phyloP scores from a whole-genome alignment of 2,113 vertebrate species.

The Gnathonemus longibarbis region DNA sequence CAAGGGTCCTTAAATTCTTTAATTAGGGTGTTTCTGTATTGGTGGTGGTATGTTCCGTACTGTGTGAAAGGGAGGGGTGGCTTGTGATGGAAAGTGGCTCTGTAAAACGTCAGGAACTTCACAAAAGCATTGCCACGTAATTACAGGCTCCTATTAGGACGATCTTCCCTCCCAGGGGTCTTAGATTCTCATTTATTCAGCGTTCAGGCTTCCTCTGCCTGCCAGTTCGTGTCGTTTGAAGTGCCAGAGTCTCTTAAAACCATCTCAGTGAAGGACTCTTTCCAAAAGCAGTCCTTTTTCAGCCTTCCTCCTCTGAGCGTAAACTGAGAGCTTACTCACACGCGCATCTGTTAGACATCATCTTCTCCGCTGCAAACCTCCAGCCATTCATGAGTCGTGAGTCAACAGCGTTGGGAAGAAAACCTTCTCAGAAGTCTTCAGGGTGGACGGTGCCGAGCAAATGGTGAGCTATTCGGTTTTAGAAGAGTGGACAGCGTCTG shows the following conservation, averaged over 20 bases:
- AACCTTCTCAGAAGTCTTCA: slow-evolving; percentile 48
- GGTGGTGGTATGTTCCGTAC: slow-evolving; percentile 26
- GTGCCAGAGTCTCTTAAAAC: slow-evolving; percentile 58
- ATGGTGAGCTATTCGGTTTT: background rate
- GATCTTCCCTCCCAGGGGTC: slow-evolving; percentile 63
- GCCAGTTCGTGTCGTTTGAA: slow-evolving; percentile 67
- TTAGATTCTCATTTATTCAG: slow-evolving; percentile 58
- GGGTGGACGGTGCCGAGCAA: slow-evolving; percentile 28
- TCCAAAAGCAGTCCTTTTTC: slow-evolving; percentile 43
- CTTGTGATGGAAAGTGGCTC: slow-evolving; percentile 50
- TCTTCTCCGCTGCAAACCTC: slow-evolving; percentile 52
- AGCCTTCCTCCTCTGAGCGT: slow-evolving; percentile 47
- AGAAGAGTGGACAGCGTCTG: slow-evolving; percentile 9
- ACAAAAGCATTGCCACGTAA: slow-evolving; percentile 76
- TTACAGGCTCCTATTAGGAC: slow-evolving; percentile 68
- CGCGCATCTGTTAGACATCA: slow-evolving; percentile 76
- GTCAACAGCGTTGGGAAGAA: slow-evolving; percentile 48
- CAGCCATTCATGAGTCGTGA: slow-evolving; percentile 59
- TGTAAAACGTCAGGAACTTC: slow-evolving; percentile 72
- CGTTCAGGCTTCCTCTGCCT: slow-evolving; percentile 53
- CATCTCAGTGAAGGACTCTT: slow-evolving; percentile 41
- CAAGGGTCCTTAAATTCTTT: slow-evolving; percentile 39
- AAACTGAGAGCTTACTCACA: slow-evolving; percentile 43
- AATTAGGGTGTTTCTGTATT: slow-evolving; percentile 46
- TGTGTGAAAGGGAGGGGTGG: slow-evolving; percentile 39